phyloP scores from a whole-genome alignment of 2,797 vertebrate species.

The Sebastes umbrosus region DNA sequence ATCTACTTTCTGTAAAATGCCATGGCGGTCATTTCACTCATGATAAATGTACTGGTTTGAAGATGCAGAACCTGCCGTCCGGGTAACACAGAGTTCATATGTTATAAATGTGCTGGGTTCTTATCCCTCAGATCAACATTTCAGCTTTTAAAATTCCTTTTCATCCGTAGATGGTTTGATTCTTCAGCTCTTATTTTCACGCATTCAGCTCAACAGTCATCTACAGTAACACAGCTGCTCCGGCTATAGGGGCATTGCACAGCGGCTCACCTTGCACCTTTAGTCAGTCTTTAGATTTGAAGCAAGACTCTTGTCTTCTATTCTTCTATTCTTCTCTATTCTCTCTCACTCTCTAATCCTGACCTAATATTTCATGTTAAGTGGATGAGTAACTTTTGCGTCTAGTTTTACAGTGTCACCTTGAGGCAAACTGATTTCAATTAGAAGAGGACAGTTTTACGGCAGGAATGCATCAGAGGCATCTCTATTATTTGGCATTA shows the following conservation, averaged over 20 bases:
- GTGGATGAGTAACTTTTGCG: neutral
- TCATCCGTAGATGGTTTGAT: neutral
- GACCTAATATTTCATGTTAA: neutral
- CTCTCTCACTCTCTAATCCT: neutral
- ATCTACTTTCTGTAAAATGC: neutral
- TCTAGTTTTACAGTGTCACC: neutral
- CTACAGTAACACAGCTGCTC: neutral
- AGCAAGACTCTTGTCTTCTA: neutral
- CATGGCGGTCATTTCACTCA: neutral
- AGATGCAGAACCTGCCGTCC: neutral
- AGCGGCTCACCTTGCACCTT: neutral
- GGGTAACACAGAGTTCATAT: neutral
- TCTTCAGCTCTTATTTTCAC: neutral
- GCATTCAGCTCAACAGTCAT: neutral
- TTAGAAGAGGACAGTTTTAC: neutral
- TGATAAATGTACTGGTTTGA: neutral
- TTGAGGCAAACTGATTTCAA: neutral
- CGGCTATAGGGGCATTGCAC: neutral
- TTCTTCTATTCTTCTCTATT: neutral
- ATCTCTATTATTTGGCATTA: neutral
- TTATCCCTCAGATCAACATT: neutral
- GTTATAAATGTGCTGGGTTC: neutral
- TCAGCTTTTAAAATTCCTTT: neutral
- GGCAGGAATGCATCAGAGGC: too few relatives aligned
- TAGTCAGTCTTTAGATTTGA: neutral